phyloP scores from a whole-genome alignment of 2,888 invertebrate genomes.

The Galerucella calmariensis region DNA sequence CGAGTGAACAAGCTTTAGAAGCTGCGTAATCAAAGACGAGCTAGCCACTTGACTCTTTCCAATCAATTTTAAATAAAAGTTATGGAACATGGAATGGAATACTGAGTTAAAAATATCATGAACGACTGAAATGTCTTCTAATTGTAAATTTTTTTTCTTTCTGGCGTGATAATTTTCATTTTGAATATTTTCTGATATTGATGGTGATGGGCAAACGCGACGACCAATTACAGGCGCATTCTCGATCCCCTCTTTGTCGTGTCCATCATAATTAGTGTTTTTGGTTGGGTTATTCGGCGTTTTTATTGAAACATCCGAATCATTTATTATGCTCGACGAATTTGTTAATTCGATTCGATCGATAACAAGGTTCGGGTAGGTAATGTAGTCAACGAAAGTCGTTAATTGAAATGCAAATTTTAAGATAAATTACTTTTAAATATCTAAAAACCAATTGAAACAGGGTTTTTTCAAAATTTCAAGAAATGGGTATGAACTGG shows the following conservation, averaged over 20 bases:
- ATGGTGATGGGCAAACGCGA: conserved; percentile 66
- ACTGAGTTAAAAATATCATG: background rate
- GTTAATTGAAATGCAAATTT: too few species aligned
- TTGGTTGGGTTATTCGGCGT: conserved; percentile 52
- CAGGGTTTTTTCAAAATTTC: too few species aligned
- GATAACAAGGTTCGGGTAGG: background rate
- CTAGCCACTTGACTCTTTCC: too few species aligned
- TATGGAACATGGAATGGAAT: too few species aligned
- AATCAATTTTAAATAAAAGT: too few species aligned
- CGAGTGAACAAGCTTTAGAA: too few species aligned
- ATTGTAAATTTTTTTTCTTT: background rate
- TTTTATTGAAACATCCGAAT: conserved; percentile 17
- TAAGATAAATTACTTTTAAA: too few species aligned
- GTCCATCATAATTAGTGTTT: conserved; percentile 61
- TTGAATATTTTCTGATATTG: conserved; percentile 41
- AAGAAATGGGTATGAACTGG: too few species aligned
- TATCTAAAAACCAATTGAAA: too few species aligned
- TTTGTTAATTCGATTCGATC: background rate
- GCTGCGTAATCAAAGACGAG: too few species aligned
- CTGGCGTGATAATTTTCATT: conserved; percentile 1
- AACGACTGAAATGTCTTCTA: background rate
- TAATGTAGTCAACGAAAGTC: too few species aligned
- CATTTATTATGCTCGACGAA: background rate
- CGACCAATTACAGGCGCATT: conserved; percentile 61
- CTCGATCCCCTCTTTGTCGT: conserved; percentile 57